Percentiles rank a stretch among this genome's conserved stretches.
Conservation (phyloP, 2,113 vertebrate species). For the Dicerorhinus sumatrensis region DNA sequence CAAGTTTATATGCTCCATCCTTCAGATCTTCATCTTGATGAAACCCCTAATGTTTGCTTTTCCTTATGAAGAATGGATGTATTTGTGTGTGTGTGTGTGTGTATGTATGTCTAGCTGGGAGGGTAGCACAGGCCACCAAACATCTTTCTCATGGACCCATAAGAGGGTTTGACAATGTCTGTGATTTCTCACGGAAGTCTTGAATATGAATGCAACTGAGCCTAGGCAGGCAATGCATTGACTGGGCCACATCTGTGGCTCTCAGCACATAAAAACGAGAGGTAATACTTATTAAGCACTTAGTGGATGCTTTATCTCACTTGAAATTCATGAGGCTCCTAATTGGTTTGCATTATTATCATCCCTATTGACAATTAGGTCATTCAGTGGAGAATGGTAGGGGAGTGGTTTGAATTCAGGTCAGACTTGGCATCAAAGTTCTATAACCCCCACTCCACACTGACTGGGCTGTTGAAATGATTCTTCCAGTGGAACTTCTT, state of each 20-base stretch:
- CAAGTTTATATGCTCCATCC: background rate
- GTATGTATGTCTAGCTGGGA: background rate
- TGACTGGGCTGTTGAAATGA: background rate
- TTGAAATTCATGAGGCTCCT: background rate
- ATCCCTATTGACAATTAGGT: background rate
- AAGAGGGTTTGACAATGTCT: background rate
- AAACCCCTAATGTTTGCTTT: background rate
- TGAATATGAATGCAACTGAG: background rate
- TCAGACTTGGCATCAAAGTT: background rate
- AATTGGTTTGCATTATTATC: background rate
- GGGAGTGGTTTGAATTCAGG: background rate
- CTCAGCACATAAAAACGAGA: background rate
- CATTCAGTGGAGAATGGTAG: background rate
- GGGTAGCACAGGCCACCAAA: background rate
- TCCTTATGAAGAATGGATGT: background rate
- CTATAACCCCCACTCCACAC: background rate
- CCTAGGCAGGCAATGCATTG: background rate
- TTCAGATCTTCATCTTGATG: background rate
- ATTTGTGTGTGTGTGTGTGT: background rate
- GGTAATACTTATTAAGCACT: background rate
- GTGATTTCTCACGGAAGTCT: constrained; percentile 22
- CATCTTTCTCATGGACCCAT: background rate
- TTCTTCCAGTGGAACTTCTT: background rate
- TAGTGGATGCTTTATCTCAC: background rate
- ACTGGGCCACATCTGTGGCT: background rate